A percentile compares a stretch with the other conserved stretches of the same genome.
These are phyloP conservation scores for Nephrotoma flavescens DNA, from an alignment of 2,888 invertebrate species.

Conservation along the genomic window DNA sequence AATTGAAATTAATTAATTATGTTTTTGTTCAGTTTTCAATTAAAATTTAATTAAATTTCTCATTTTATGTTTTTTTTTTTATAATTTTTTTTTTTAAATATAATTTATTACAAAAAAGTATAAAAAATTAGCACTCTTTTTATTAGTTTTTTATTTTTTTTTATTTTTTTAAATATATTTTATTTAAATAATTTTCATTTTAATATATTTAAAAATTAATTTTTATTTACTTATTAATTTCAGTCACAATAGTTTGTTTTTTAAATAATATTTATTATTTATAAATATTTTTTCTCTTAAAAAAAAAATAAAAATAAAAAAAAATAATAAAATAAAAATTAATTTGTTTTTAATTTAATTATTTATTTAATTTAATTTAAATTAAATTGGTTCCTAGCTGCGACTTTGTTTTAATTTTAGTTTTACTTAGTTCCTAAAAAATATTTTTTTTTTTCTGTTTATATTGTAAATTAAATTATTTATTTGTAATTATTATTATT, in stretches of 20 bases:
- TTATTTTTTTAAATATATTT: neutral
- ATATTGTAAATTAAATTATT: neutral
- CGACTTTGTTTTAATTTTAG: neutral
- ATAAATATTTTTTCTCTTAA: neutral
- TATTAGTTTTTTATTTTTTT: neutral
- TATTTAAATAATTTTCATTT: neutral
- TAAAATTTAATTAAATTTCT: neutral
- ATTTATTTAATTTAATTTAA: constrained; percentile 1
- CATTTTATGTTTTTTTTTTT: neutral
- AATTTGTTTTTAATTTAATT: neutral
- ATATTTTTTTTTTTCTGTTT: neutral
- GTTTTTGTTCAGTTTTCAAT: neutral
- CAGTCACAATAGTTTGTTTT: neutral
- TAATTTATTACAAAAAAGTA: constrained; percentile 6
- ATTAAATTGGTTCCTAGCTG: constrained; percentile 6
- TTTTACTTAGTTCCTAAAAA: neutral
- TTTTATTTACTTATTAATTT: neutral
- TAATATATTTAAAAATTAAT: neutral
- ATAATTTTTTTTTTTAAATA: constrained; percentile 3
- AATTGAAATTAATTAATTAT: neutral
- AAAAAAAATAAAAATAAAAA: neutral
- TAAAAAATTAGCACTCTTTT: constrained; percentile 5
- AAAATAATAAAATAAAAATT: neutral
- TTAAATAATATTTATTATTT: neutral
- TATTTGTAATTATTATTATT: neutral